Base-by-base conservation (phyloP, 2,797 vertebrate species). In the Characodon lateralis region DNA sequence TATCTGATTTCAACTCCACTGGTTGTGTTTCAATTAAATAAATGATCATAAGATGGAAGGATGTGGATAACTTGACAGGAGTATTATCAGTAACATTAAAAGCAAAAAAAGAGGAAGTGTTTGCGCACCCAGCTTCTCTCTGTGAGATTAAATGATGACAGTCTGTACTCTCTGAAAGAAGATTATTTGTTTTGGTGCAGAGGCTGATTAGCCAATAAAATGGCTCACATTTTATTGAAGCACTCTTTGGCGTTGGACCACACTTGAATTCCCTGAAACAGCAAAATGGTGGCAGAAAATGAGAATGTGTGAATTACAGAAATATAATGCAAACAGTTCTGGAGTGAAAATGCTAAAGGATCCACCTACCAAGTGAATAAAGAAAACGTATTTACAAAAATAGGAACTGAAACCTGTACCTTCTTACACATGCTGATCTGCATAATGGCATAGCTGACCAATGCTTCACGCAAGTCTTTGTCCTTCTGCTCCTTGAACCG, bases 341-440 rank as follows among this genome's bases (percentile, higher is more conserved):
- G 22, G 35, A 66, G n/a, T 41, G 16, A 53, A 26, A 26, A 39
- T 39, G 39, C 22, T 51, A 16, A 69, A 66, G 18, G 76, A 68
- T 61, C 10, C 6, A 41, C 71, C 55, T 26, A 55, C 50, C 26
- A 78, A 63, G 31, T 10, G 5, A 7, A 71, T 43, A 5, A 18
- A 55, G 24, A 20, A 0, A 18, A 51, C 51, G 31, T 51, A 5
- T 24, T 65, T 8, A 22, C 41, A 53, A 46, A 14, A 71, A 26
- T 5, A 28, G 6, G 28, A 51, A 51, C 50, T 51, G 1, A 35
- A 16, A 28, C 2, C 6, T 93, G 0, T 89, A 99, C 98, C 98
- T 99, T 99, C 94, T 99, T 99, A 93, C 98, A 99, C 98, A 99
- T 97, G 93, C 97, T 97, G 85, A 99, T 99, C 93, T 99, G 98